These are phyloP conservation scores for Bilobella aurantiaca DNA, from an alignment of 1,140 invertebrate species.

Conservation along the genomic window DNA sequence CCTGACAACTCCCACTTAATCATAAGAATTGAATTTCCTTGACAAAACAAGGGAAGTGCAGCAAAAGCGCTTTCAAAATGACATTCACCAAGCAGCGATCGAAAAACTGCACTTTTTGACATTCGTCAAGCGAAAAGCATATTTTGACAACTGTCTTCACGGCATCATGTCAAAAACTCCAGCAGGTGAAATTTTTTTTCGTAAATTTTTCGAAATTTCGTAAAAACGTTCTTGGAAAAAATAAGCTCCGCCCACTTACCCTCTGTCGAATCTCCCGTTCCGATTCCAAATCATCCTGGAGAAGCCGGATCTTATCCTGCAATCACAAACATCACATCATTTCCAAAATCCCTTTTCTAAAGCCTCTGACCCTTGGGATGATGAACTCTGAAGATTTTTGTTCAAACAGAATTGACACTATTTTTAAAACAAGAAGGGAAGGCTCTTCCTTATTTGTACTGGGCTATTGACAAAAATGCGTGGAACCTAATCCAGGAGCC, in stretches of 20 bases:
- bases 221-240: not conserved
- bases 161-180: not conserved
- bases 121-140: no score
- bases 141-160: no score
- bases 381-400: not conserved
- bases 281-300: conserved; percentile 92
- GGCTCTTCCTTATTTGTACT: no score
- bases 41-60: no score
- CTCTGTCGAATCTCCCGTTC: conserved; percentile 93
- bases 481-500: not conserved
- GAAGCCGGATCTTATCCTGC: conserved; percentile 93
- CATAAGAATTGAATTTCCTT: no score
- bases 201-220: not conserved
- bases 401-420: not conserved
- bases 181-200: not conserved
- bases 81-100: no score
- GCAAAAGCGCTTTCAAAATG: no score
- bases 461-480: no score
- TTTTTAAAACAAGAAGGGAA: not conserved
- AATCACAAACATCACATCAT: conserved; percentile 42
- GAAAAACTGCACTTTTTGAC: no score
- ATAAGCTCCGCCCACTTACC: conserved; percentile 52
- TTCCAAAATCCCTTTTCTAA: not conserved
- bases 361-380: not conserved
- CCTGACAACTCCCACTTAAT: no score